phyloP scores from a whole-genome alignment of 2,888 invertebrate genomes.

The Eupithecia subfuscata region DNA sequence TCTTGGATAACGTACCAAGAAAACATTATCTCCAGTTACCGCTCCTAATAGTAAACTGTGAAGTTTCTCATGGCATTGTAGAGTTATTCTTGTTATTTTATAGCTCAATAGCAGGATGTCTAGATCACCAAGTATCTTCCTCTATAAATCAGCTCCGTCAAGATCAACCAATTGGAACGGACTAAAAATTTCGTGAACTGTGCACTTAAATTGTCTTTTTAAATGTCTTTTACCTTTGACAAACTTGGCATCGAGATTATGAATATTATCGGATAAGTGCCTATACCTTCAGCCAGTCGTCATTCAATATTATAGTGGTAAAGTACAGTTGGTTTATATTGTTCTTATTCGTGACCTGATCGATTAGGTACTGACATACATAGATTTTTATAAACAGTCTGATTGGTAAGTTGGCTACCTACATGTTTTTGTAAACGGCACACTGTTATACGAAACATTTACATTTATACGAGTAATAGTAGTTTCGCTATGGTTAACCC shows the following conservation, averaged over 20 bases:
- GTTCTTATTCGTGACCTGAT: constrained; percentile 12
- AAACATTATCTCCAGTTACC: constrained; percentile 36
- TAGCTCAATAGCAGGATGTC: constrained; percentile 60
- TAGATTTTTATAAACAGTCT: background rate
- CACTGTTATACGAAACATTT: background rate
- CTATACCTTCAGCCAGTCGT: background rate
- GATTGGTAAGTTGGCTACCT: background rate
- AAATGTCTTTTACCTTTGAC: constrained; percentile 8
- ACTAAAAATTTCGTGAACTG: background rate
- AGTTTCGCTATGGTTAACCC: constrained; percentile 1
- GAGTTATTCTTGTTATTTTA: constrained; percentile 44
- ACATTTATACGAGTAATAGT: background rate
- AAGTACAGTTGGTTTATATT: background rate
- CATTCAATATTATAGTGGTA: background rate
- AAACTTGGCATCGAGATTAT: constrained; percentile 34
- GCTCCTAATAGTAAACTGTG: constrained; percentile 21
- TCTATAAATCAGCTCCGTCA: constrained; percentile 53
- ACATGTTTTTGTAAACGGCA: background rate
- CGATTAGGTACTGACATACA: background rate
- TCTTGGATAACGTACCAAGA: constrained; percentile 30
- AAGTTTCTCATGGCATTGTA: constrained; percentile 24
- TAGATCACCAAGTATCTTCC: constrained; percentile 57
- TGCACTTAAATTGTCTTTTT: background rate
- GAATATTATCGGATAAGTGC: constrained; percentile 4
- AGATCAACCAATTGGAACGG: constrained; percentile 1